Base-by-base conservation (phyloP, 2,797 vertebrate genomes). In the Thaleichthys pacificus region DNA sequence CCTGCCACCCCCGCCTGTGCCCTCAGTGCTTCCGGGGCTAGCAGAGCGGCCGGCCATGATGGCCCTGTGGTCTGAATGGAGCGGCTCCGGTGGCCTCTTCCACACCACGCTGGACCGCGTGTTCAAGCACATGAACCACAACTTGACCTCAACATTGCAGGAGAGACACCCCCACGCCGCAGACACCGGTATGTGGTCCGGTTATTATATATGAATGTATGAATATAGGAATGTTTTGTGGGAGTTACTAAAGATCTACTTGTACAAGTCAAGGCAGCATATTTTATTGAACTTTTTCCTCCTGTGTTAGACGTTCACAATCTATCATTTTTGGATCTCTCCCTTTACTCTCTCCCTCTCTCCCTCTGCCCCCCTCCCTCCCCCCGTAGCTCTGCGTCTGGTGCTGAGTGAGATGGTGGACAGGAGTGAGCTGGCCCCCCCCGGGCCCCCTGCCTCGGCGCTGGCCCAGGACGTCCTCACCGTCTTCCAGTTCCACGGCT, bases 51-150 rank as follows among this genome's bases (percentile, higher is more conserved):
- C 92, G 0, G 87, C 90, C 0, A 83, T 99, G 80, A 92, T 97
- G 87, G 91, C 94, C 17, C 93, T 98, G 88, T 99, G 98, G 98
- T 94, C 93, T 15, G 95, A 96, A 82, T 98, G 96, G 86, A 96
- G 95, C 32, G 92, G 93, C 22, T 92, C 95, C 0, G 81, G 79
- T 0, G 94, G 94, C 1, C 88, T 95, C 57, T 99, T 97, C 90
- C 96, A 99, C 87, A 96, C 95, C 42, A 95, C 96, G 0, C 93
- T 95, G 19, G 96, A 96, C 86, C 86, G 91, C 64, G 91, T 97
- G 84, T 88, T 96, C 64, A 93, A 92, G 73, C 95, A 96, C 90
- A 85, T 98, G 84, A 94, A 95, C 54, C 85, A 90, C 84, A 86
- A 81, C 81, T 97, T 95, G 85, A 89, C 89, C 12, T 72, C 89